Evolutionary conservation across 2,797 vertebrate species (phyloP), one percentile per base, ranked within the genome.

Genomic region (Lates japonicus): DNA sequence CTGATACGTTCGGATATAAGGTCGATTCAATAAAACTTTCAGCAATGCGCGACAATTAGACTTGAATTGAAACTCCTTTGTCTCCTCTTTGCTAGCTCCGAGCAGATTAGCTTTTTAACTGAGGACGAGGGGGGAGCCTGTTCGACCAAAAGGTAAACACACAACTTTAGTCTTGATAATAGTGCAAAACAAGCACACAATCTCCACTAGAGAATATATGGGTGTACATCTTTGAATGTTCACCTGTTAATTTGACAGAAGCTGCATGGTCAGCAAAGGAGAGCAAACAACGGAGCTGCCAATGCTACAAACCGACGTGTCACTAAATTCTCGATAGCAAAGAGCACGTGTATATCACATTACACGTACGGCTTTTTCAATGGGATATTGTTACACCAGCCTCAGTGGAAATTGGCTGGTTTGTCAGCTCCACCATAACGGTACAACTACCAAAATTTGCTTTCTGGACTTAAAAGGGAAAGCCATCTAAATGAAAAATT

Each of bases 81-180:
- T 83, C 60, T 64, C 1, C 2, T 78, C 9, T 58, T 11, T 73
- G 80, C 57, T 82, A 78, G 73, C 80, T 69, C 22, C 22, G 81
- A 86, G 82, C 80, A 59, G n/a, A n/a, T 65, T 89, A 91, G 90
- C 90, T 35, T 74, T 64, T n/a, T 11, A 52, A 68, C 59, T 1
- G 17, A 41, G 58, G 19, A 76, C 63, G 19, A 44, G 52, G 39
- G 78, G n/a, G 72, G 16, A 80, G 37, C 9, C 39, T 51, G 49
- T 17, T 64, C n/a, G 8, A 35, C 31, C 9, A 39, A 46, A 80
- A 90, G 92, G 91, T 92, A 92, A 87, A 17, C 2, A 42, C 29
- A 3, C 39, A 0, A 19, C 19, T 37, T 65, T 61, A 67, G 14
- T 61, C 16, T 80, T 1, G 2, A 42, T 70, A 5, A 42, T 12